Evolutionary conservation across 2,113 vertebrate species (phyloP).

Genomic region (Podarcis raffonei): DNA sequence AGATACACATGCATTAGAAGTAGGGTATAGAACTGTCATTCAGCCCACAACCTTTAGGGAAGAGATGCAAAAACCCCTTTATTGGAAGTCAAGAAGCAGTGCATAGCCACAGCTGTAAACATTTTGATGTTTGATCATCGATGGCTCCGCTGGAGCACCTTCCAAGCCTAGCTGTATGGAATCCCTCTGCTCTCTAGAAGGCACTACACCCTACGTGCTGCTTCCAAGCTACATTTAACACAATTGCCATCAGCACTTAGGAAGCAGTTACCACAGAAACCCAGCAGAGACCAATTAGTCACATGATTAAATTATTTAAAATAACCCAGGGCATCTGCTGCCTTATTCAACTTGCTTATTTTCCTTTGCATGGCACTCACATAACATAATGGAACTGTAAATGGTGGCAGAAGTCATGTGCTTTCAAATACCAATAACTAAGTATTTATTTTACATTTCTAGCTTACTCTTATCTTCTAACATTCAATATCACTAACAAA

Average conservation of each 20-base stretch:
- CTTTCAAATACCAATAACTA: conserved; percentile 63
- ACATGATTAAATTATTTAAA: conserved; percentile 89
- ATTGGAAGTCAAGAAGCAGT: conserved; percentile 46
- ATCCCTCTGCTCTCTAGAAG: conserved; percentile 74
- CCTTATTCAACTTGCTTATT: conserved; percentile 57
- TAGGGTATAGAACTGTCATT: conserved; percentile 43
- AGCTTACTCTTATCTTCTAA: neutral
- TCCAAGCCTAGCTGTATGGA: conserved; percentile 75
- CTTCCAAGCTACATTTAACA: conserved; percentile 87
- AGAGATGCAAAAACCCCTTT: conserved; percentile 30
- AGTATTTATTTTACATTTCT: conserved; percentile 58
- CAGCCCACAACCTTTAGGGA: conserved; percentile 33
- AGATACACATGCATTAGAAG: conserved; percentile 51
- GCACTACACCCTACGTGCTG: conserved; percentile 73
- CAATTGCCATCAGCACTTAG: conserved; percentile 84
- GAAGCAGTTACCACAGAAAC: conserved; percentile 88
- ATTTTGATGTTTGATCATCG: conserved; percentile 72
- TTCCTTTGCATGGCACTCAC: conserved; percentile 64
- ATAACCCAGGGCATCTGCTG: conserved; percentile 83
- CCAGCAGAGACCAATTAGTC: conserved; percentile 87
- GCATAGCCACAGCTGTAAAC: conserved; percentile 65
- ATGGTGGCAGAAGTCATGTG: conserved; percentile 64
- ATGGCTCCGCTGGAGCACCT: conserved; percentile 78
- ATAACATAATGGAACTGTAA: conserved; percentile 71
- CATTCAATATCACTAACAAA: neutral